Base-by-base conservation (phyloP, 2,113 vertebrate genomes). In the Tricholaema leucomelas region DNA sequence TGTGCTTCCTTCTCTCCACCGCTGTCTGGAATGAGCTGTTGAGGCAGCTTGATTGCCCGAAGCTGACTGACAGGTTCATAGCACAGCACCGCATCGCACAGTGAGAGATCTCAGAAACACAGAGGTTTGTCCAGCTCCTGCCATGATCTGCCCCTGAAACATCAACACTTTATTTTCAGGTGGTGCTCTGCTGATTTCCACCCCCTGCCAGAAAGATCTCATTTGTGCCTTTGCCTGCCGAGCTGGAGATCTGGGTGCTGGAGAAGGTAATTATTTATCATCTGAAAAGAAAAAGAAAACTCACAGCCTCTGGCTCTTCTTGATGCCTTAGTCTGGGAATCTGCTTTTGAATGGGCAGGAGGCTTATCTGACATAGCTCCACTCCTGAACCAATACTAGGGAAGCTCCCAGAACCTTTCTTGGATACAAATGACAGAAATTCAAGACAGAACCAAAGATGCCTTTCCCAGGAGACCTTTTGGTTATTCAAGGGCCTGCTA, bases 71-170 rank as follows among this genome's bases (percentile, higher is more conserved):
- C 10, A 56, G 35, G 56, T 44, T 21, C 17, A 7, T 64, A 10
- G 6, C 44, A 20, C 10, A 30, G 6, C 0, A 6, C 17, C 31
- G 40, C 36, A 10, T 30, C 1, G 0, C 44, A 15, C 0, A 0
- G 10, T 0, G 9, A 74, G 7, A 11, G n/a, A 91, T 21, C 55
- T 67, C n/a, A 10, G 59, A 52, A 85, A 52, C 72, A 6, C 31
- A 44, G 17, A 13, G 7, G 11, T 23, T 84, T 40, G 9, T 74
- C 19, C n/a, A 48, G 23, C 16, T 73, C 36, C n/a, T 69, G 28
- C 13, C 2, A 2, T 81, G 64, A 66, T 40, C 42, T 4, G 1
- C 63, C 23, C 42, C 42, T 46, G 14, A 73, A 88, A 31, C 48
- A 67, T 40, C 74, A 67, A 28, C 21, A 4, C 59, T 91, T 82